Base-by-base conservation (phyloP, 2,888 invertebrate genomes). In the Melipona bicolor region DNA sequence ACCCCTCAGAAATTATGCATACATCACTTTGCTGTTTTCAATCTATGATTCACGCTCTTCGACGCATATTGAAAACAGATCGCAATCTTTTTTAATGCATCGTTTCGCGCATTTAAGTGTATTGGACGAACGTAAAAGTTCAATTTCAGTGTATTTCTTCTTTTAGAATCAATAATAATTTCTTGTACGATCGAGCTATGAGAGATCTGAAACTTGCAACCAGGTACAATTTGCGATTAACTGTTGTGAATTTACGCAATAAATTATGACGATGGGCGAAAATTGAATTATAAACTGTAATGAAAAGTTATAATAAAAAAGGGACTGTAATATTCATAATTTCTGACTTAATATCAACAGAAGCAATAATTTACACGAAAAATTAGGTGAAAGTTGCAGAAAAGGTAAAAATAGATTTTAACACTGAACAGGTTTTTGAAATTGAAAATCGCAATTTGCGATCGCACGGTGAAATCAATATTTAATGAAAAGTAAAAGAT, bases 31-130 rank as follows among this genome's bases (percentile, higher is more conserved):
- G 50, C 5, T 65, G 56, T 24, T 59, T 43, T 61, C 56, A 17
- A 11, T 11, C 64, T 50, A 56, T 69, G 73, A 73, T 73, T 81
- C 49, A 69, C 64, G 24, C 13, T 21, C 21, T 36, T 65, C 65
- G 43, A 52, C 24, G 21, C 36, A 59, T 36, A 19, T 77, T 36
- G 11, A 21, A 76, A 76, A 65, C 27, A 17, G 56, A 17, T 36
- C 1, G 61, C 49, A 15, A 72, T 72, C 24, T 5, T n/a, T 43
- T 50, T 54, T 49, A 27, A 27, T 15, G 27, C 65, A 72, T 52
- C 15, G 4, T 24, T 32, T 32, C 11, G 17, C 24, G 17, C 24
- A 17, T 54, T 11, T 64, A 2, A 24, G 19, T 61, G 43, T 72
- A 59, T 72, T 13, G 59, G 13, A 11, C 13, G 11, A 4, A 19